Conservation (phyloP, 35 echinoderm and acorn worm species). For the Ptychodera flava region DNA sequence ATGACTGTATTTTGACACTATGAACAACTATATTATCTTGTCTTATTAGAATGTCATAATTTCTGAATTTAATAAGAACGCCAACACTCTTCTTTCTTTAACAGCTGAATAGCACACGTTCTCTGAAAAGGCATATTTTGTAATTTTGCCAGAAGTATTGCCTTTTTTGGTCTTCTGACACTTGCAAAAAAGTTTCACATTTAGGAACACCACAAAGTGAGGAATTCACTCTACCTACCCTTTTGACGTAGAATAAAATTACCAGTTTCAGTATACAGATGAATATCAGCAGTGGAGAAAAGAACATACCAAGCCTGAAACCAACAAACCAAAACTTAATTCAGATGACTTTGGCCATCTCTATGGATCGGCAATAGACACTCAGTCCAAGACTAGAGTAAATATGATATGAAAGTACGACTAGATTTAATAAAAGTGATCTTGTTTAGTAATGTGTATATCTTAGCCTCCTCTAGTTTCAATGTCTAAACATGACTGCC, state of each 20-base stretch:
- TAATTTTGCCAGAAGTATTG: too few species aligned
- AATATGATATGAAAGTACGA: background rate
- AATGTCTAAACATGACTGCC: too few species aligned
- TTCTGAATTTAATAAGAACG: too few species aligned
- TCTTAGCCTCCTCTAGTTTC: background rate
- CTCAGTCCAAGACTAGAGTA: background rate
- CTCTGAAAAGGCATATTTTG: too few species aligned
- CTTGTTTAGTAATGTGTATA: background rate
- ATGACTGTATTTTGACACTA: background rate
- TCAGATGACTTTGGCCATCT: background rate
- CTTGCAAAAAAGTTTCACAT: too few species aligned
- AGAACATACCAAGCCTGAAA: conserved; percentile 99
- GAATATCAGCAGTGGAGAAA: conserved; percentile 83
- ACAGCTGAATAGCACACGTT: too few species aligned
- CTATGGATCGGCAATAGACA: background rate
- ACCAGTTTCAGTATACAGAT: conserved; percentile 90
- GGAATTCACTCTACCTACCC: too few species aligned
- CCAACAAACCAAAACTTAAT: conserved; percentile 1
- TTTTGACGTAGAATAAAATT: conserved; percentile 92
- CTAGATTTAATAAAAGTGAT: background rate
- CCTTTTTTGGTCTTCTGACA: too few species aligned
- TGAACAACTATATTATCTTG: too few species aligned
- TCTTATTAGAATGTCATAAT: too few species aligned
- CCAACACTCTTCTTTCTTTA: too few species aligned
- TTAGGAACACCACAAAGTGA: too few species aligned